These are phyloP conservation scores for Chironomus riparius DNA, from an alignment of 2,888 invertebrate genomes.

Conservation along the genomic window DNA sequence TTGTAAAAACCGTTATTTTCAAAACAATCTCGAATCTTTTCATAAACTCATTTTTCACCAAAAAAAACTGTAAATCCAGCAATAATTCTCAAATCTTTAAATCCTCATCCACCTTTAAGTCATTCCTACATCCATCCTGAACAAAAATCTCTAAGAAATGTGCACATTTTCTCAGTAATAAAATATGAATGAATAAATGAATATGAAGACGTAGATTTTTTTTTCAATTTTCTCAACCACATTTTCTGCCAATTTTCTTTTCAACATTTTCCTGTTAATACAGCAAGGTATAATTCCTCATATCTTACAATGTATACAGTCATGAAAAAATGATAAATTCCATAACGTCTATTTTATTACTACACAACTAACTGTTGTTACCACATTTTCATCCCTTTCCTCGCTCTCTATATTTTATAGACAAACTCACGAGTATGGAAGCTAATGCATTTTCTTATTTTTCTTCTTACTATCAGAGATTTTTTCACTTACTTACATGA, in stretches of 20 bases:
- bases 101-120: no score
- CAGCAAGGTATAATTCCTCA: slow-evolving; percentile 10
- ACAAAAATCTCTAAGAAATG: neutral
- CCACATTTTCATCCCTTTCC: no score
- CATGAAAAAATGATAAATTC: slow-evolving; percentile 1
- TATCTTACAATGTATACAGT: neutral
- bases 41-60: no score
- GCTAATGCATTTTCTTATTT: slow-evolving; percentile 19
- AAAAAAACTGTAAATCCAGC: no score
- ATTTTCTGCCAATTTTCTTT: neutral
- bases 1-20: no score
- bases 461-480: no score
- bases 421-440: neutral
- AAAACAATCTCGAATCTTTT: no score
- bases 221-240: neutral
- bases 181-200: neutral
- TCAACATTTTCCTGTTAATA: neutral
- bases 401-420: no score
- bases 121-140: no score
- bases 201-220: neutral
- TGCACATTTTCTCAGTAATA: slow-evolving; percentile 7
- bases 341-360: neutral
- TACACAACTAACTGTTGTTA: neutral
- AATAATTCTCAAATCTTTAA: no score
- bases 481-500: no score